phyloP scores from a whole-genome alignment of 2,113 vertebrate genomes.

The Lophura nycthemera region DNA sequence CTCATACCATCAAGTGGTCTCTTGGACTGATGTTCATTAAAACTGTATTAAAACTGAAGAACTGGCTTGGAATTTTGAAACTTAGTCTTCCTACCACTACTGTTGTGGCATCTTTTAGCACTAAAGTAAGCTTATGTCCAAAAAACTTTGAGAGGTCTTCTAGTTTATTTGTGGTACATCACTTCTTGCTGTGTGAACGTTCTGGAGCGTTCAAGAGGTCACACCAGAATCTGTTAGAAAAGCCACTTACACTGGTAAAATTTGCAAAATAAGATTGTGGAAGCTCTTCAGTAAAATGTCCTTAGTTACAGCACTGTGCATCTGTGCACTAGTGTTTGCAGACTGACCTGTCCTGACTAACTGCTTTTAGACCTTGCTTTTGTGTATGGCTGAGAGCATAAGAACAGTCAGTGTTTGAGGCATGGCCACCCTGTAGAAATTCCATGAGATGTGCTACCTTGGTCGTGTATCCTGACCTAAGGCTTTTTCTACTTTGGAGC shows the following conservation, averaged over 20 bases:
- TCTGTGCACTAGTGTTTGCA: background rate
- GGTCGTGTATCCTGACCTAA: background rate
- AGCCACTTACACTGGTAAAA: background rate
- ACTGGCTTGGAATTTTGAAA: conserved; percentile 31
- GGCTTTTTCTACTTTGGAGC: background rate
- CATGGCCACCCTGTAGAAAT: background rate
- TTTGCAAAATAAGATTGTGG: background rate
- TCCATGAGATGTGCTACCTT: background rate
- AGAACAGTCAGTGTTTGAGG: background rate
- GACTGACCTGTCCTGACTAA: background rate
- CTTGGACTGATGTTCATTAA: conserved; percentile 54
- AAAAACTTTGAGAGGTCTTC: background rate
- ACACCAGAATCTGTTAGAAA: background rate
- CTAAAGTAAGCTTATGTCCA: background rate
- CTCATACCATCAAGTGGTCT: conserved; percentile 25
- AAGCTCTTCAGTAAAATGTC: background rate
- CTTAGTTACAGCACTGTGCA: background rate
- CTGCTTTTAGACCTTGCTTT: background rate
- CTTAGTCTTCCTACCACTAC: background rate
- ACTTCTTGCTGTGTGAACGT: background rate
- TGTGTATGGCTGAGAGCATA: background rate
- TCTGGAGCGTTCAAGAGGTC: background rate
- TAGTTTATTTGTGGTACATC: background rate
- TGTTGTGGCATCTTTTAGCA: background rate
- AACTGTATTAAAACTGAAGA: conserved; percentile 19